phyloP scores from a whole-genome alignment of 2,113 vertebrate genomes.

The Crotophaga sulcirostris region DNA sequence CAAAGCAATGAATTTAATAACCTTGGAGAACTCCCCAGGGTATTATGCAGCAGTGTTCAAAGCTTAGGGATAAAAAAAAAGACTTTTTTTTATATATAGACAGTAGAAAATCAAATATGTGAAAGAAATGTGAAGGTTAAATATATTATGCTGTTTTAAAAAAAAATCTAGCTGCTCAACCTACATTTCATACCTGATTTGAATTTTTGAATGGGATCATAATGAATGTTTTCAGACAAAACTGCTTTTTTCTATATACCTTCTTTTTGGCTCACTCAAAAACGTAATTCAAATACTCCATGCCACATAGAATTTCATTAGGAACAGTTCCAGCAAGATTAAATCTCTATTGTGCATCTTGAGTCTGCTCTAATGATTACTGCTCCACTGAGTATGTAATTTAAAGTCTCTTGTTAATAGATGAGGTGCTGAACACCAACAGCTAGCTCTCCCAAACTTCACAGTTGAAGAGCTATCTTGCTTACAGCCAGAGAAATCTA shows the following conservation, averaged over 20 bases:
- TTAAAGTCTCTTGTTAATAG: slow-evolving; percentile 59
- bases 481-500: slow-evolving; percentile 5
- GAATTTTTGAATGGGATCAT: not conserved
- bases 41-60: slow-evolving; percentile 14
- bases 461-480: not conserved
- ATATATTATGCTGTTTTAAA: slow-evolving; percentile 4
- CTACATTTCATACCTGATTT: not conserved
- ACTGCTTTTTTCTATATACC: not conserved
- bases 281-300: slow-evolving; percentile 27
- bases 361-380: slow-evolving; percentile 45
- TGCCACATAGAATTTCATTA: slow-evolving; percentile 49
- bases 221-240: not conserved
- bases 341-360: slow-evolving; percentile 51
- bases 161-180: not conserved
- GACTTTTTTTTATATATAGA: slow-evolving; percentile 26
- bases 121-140: slow-evolving; percentile 42
- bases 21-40: slow-evolving; percentile 32
- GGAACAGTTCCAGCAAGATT: slow-evolving; percentile 53
- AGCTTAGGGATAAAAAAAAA: not conserved
- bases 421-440: slow-evolving; percentile 48
- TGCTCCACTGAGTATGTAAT: slow-evolving; percentile 52
- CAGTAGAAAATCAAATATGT: slow-evolving; percentile 48
- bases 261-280: not conserved
- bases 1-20: slow-evolving; percentile 64
- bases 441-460: slow-evolving; percentile 2